These are phyloP conservation scores for Bucorvus abyssinicus DNA, from an alignment of 2,797 vertebrate species.

Conservation along the genomic window DNA sequence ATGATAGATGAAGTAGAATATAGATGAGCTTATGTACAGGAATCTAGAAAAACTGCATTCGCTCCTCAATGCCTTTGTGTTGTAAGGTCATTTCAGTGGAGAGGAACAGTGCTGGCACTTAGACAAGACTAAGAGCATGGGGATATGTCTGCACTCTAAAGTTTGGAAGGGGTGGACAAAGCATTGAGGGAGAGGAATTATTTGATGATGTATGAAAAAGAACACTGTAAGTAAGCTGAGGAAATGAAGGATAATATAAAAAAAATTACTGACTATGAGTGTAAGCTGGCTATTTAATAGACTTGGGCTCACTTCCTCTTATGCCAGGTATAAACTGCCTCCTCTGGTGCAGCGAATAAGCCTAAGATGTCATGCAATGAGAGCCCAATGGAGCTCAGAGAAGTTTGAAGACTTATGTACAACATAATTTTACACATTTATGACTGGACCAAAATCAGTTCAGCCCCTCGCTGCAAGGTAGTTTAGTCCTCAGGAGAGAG, in stretches of 20 bases:
- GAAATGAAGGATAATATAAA: neutral
- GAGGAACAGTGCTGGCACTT: neutral
- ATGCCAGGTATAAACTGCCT: constrained; percentile 4
- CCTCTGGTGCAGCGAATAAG: neutral
- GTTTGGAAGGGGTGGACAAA: neutral
- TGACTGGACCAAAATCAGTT: neutral
- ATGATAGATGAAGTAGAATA: constrained; percentile 18
- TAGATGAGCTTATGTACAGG: neutral
- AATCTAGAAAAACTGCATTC: neutral
- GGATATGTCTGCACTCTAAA: neutral
- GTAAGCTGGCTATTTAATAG: constrained; percentile 13
- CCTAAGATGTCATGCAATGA: neutral
- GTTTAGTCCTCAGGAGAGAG: neutral
- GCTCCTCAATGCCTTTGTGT: neutral
- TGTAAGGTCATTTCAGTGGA: neutral
- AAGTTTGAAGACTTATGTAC: neutral
- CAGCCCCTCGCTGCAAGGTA: neutral
- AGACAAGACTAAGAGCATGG: neutral
- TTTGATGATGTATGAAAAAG: neutral
- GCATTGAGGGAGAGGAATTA: neutral
- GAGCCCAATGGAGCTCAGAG: neutral
- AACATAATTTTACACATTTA: neutral
- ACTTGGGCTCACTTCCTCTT: neutral
- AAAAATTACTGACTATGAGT: neutral
- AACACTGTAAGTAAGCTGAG: neutral